phyloP scores from a whole-genome alignment of 2,888 invertebrate genomes.

The Bombylius discolor region DNA sequence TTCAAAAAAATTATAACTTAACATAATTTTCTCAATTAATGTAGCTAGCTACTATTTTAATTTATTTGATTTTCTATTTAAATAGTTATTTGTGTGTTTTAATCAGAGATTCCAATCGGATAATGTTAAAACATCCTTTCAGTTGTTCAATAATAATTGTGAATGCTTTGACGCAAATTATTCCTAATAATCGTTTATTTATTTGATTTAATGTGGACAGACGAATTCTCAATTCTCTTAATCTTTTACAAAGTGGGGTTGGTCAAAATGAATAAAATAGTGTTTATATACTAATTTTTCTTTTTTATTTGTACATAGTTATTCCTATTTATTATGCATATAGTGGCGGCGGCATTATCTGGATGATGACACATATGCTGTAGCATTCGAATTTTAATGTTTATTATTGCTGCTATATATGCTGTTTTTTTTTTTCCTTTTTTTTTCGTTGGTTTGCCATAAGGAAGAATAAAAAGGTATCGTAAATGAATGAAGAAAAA shows the following conservation, averaged over 20 bases:
- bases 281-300: no score
- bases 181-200: slow-evolving; percentile 15
- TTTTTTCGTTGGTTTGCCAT: background rate
- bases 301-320: no score
- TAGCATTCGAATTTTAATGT: no score
- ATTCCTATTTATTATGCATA: background rate
- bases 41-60: no score
- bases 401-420: no score
- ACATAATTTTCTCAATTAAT: background rate
- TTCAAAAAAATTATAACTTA: background rate
- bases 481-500: background rate
- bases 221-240: background rate
- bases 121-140: slow-evolving; percentile 3
- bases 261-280: background rate
- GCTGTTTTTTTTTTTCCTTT: no score
- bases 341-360: background rate
- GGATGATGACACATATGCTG: background rate
- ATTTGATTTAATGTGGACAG: slow-evolving; percentile 12
- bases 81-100: background rate
- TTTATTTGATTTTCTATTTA: no score
- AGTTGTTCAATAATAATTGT: slow-evolving; percentile 9
- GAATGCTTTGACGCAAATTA: slow-evolving; percentile 13
- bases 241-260: background rate
- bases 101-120: slow-evolving; percentile 6
- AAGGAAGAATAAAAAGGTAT: background rate